Evolutionary conservation across 2,888 invertebrate genomes (phyloP), one percentile per base, ranked within the genome.

Genomic region (Xiphydria camelus): DNA sequence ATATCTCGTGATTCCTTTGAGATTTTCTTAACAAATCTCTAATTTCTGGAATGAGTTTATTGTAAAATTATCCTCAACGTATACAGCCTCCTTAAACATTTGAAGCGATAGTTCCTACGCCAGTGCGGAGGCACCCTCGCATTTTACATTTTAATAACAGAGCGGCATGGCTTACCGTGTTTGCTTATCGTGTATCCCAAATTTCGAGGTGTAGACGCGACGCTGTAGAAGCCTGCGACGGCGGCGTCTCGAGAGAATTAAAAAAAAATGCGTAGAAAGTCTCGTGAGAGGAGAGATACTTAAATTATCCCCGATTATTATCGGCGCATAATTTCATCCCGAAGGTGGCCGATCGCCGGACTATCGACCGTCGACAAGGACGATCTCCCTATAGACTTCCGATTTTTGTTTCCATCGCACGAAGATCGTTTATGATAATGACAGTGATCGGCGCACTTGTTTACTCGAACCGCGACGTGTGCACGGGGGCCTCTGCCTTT

Each of bases 151-250:
- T 60, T 68, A 68, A 68, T 68, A 63, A 68, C 62, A 65, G 68
- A 64, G 64, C 62, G 66, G 64, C 45, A 51, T 19, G n/a, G 41
- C 47, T 37, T 49, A 54, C 56, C 58, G 56, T 68, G 65, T 68
- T 67, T 66, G 63, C 68, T 68, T 65, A 68, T 67, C 66, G 63
- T 50, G 49, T 56, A n/a, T n/a, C n/a, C n/a, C n/a, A n/a, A n/a
- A n/a, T 32, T 38, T 47, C 47, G 43, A 42, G 26, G 33, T 55
- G 51, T 49, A 58, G 53, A 61, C 55, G 55, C 46, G 57, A 44
- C 35, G 45, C 35, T 49, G 48, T 47, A 47, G 44, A n/a, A n/a
- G n/a, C 23, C 6, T 7, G n/a, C 23, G 23, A 23, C n/a, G 23
- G 7, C n/a, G 23, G 23, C 6, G 23, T 23, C 6, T 7, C 23